phyloP scores from a whole-genome alignment of 30 jellyfish, hydroid and myxozoan species.

The Turritopsis rubra region DNA sequence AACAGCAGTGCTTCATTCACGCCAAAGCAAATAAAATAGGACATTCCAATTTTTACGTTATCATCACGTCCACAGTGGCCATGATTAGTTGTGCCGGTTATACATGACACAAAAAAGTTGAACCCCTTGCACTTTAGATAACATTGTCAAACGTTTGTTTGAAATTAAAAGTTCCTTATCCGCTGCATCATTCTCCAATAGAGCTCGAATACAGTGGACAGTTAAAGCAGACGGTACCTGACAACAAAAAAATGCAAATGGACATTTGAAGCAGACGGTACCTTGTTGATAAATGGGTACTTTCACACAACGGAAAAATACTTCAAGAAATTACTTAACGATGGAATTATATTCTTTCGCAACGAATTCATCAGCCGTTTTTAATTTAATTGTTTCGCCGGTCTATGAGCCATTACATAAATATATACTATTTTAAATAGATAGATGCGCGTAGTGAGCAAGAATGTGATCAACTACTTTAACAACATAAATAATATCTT shows the following conservation, averaged over 20 bases:
- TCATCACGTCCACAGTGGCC: not conserved
- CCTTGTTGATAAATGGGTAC: not conserved
- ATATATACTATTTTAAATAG: too few relatives aligned
- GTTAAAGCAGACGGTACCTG: not conserved
- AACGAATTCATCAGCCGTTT: not conserved
- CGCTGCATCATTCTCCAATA: not conserved
- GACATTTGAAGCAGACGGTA: too few relatives aligned
- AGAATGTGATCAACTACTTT: not conserved
- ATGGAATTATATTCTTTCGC: not conserved
- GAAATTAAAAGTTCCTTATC: not conserved
- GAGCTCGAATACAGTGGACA: not conserved
- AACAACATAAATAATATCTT: too few relatives aligned
- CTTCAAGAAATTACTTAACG: not conserved
- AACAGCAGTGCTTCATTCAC: not conserved
- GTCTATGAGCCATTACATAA: not conserved
- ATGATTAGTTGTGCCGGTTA: not conserved
- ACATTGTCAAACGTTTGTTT: not conserved
- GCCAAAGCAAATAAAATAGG: not conserved
- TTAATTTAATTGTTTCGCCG: not conserved
- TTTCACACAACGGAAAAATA: not conserved
- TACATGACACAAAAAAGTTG: not conserved
- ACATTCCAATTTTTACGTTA: not conserved
- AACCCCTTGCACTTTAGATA: not conserved
- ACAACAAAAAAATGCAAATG: not conserved
- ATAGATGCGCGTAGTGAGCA: too few relatives aligned